Base-by-base conservation (phyloP, 2,888 invertebrate species). In the Anticlea derivata region DNA sequence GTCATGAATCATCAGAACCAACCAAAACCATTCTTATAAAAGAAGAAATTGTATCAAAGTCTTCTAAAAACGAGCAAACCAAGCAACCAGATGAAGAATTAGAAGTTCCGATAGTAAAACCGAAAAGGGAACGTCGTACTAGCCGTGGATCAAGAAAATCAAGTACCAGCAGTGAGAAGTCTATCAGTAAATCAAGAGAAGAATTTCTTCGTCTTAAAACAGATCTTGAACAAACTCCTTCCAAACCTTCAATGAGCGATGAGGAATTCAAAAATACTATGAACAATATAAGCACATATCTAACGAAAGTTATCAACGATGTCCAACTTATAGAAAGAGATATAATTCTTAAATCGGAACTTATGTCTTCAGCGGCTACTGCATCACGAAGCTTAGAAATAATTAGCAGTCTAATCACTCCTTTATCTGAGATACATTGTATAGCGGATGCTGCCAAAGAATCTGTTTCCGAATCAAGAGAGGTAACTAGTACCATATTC, bases 381-480 rank as follows among this genome's bases (percentile, higher is more conserved):
- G 94, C 94, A 0, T 93, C 94, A 45, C 91, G 92, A 65, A 94
- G 94, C 66, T 87, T 94, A 54, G 94, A 93, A 73, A 93, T 94
- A 20, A 91, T 94, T 7, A 90, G 88, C 35, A 94, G 93, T 66
- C 77, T 94, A 17, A 83, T 92, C 5, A 91, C 92, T 24, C 94
- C 95, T 0, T 71, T 94, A 7, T 91, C 90, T 45, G 93, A 94
- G 75, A 92, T 95, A 27, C 92, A 93, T 61, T 93, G 92, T 31
- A 92, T 94, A 60, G 77, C 92, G 31, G 91, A 92, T 40, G 91
- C 90, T 1, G 86, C 88, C 27, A 92, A 91, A 34, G 92, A 93
- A 55, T 80, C 77, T 1, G 60, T 83, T 34, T 54, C 61, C 1
- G 83, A 86, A 43, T 72, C 76, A 4, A 80, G 79, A 57, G 83